Conservation (phyloP, 92 coral and sea anemone species). For the Desmophyllum pertusum region DNA sequence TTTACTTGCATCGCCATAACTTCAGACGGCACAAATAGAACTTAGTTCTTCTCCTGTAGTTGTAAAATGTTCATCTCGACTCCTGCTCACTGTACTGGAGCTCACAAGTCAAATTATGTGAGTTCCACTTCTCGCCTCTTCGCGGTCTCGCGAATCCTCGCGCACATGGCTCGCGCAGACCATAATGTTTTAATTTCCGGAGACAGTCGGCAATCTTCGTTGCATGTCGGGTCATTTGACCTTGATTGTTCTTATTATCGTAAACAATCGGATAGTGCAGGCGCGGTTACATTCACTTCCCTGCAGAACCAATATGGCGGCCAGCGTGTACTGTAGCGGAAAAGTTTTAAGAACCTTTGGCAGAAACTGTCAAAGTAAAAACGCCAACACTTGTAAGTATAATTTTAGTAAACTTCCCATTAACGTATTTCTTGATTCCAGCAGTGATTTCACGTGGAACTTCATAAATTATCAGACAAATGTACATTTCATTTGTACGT, state of each 20-base stretch:
- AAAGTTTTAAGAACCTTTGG: slow-evolving; percentile 77
- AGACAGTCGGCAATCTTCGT: slow-evolving; percentile 16
- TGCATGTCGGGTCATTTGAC: background rate
- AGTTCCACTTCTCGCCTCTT: background rate
- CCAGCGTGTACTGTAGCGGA: slow-evolving; percentile 77
- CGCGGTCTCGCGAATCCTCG: background rate
- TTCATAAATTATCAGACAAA: background rate
- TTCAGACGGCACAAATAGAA: background rate
- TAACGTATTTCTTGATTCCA: background rate
- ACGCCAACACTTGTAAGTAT: slow-evolving; percentile 58
- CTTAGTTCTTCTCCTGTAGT: background rate
- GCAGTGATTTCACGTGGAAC: background rate
- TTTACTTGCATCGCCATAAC: slow-evolving; percentile 83
- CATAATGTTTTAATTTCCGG: slow-evolving; percentile 36
- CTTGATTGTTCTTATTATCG: slow-evolving; percentile 54
- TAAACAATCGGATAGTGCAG: slow-evolving; percentile 51
- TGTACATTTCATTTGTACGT: slow-evolving; percentile 10
- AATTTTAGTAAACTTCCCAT: background rate
- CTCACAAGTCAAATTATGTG: background rate
- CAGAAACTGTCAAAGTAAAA: slow-evolving; percentile 59
- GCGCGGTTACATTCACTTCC: slow-evolving; percentile 73
- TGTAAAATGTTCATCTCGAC: background rate
- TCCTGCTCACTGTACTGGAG: background rate
- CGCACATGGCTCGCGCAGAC: slow-evolving; percentile 50
- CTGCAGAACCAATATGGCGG: slow-evolving; percentile 88